Base-by-base conservation (phyloP, 2,797 vertebrate species). In the Streptopelia turtur region DNA sequence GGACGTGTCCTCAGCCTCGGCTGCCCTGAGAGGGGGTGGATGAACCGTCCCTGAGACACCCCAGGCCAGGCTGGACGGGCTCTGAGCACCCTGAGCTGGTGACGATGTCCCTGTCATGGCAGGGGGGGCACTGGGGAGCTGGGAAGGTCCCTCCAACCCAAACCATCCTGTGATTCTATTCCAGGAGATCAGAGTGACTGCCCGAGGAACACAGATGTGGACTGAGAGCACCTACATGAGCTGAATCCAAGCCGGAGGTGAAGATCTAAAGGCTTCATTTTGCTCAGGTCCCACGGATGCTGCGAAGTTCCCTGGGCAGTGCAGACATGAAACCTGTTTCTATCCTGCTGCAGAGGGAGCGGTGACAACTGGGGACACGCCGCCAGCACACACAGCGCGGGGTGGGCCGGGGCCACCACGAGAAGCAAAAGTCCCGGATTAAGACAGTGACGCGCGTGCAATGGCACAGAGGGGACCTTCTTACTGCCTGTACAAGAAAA, bases 371-470 rank as follows among this genome's bases (percentile, higher is more conserved):
- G 78, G 31, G 39, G 53, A 43, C 72, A 6, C 1, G 11, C 10
- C 49, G 63, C 30, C 77, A n/a, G 50, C 56, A 72, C 1, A 3
- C 35, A 43, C 43, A 49, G 0, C 0, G 0, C 1, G 33, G 80
- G 21, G 7, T 50, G 37, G 17, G 8, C 52, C 50, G 49, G 16
- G 28, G 45, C 31, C 69, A 77, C 23, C 57, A 65, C 8, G 55
- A 39, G 37, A 82, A 18, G 64, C 59, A 77, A 20, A 53, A 68
- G 8, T 24, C 25, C 25, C 39, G 20, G 30, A 50, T 0, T 31
- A 22, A 37, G 14, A 20, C 0, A 16, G 7, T 24, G 60, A 5
- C 7, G 15, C 0, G 8, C 3, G 3, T 15, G 25, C 31, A 63
- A n/a, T 1, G 24, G 43, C 49, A 52, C 1, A 24, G 24, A 28